Evolutionary conservation across 2,888 invertebrate species (phyloP).

Genomic region (Cryptocheilus praepositus): DNA sequence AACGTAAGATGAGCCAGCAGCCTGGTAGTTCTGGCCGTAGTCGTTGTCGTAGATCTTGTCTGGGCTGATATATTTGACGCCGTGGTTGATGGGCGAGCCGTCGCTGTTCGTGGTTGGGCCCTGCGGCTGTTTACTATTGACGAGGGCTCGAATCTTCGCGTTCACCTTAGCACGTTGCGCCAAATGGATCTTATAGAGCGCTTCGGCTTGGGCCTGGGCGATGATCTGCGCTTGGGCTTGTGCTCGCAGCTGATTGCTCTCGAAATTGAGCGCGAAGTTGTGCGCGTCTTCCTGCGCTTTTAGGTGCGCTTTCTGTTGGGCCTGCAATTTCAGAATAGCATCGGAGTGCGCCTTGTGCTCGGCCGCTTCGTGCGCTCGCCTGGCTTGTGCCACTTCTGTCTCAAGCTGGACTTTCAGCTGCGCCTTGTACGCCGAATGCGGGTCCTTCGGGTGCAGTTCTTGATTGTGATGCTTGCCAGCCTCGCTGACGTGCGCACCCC

Average conservation of each 20-base stretch:
- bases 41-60: slow-evolving; percentile 66
- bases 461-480: slow-evolving; percentile 67
- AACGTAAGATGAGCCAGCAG: slow-evolving; percentile 65
- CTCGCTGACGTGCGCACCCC: slow-evolving; percentile 68
- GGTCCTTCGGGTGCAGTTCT: slow-evolving; percentile 65
- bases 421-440: slow-evolving; percentile 66
- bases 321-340: slow-evolving; percentile 68
- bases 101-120: slow-evolving; percentile 69
- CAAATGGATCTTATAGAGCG: slow-evolving; percentile 66
- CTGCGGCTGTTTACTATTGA: too few relatives aligned
- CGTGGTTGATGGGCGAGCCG: slow-evolving; percentile 48
- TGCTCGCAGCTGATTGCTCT: slow-evolving; percentile 68
- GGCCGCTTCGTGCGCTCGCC: slow-evolving; percentile 67
- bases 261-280: slow-evolving; percentile 66
- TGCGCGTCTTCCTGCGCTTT: slow-evolving; percentile 69
- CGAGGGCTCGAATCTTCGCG: slow-evolving; percentile 65
- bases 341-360: slow-evolving; percentile 72
- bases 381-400: slow-evolving; percentile 66
- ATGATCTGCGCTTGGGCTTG: slow-evolving; percentile 70
- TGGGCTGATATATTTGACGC: slow-evolving; percentile 33
- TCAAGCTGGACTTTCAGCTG: slow-evolving; percentile 66
- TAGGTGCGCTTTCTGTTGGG: slow-evolving; percentile 68
- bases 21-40: slow-evolving; percentile 65
- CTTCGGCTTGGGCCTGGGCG: slow-evolving; percentile 70
- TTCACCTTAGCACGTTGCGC: slow-evolving; percentile 63